Evolutionary conservation across 1,140 invertebrate genomes (phyloP), one percentile per base, ranked within the genome.

Genomic region (Drosophila mauritiana): DNA sequence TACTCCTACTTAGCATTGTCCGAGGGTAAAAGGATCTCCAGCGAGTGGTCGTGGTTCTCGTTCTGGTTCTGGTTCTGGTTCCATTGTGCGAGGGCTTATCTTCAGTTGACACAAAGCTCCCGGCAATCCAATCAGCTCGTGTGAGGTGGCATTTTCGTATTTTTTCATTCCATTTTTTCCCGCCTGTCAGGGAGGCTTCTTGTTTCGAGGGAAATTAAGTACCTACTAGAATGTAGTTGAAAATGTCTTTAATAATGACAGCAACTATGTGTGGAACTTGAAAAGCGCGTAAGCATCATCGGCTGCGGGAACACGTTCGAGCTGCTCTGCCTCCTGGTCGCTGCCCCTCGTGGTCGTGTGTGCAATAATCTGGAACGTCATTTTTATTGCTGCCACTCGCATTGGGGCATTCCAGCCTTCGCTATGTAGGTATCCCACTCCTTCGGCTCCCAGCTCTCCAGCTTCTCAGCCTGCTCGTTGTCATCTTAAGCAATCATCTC

Each of bases 241-340:
- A 88, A 91, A 91, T 91, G 88, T 91, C 83, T 91, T 91, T 91
- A 91, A 91, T 91, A 91, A 91, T 91, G 88, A 91, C 88, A 91
- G 88, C 83, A 91, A 69, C 83, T 91, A 91, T 91, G 89, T 84
- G 89, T 80, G 89, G 83, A 91, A 91, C 83, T 90, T 91, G 82
- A 90, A 90, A 85, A 90, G 85, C 85, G 85, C 85, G 85, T 90
- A 90, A 90, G 85, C 85, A 90, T 85, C 86, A 78, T 75, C 85
- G 67, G 75, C 78, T 65, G 49, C 73, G 58, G 36, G 72, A 75
- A 81, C 79, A 84, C 75, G 70, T 79, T 80, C 78, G 78, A 43
- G 61, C 22, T 68, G 61, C 34, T 55, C 31, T 59, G 65, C 34
- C 46, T 25, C 12, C 45, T 25, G 12, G 17, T 25, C 20, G 20